Base-by-base conservation (phyloP, 2,888 invertebrate species). In the Panzeria rudis region DNA sequence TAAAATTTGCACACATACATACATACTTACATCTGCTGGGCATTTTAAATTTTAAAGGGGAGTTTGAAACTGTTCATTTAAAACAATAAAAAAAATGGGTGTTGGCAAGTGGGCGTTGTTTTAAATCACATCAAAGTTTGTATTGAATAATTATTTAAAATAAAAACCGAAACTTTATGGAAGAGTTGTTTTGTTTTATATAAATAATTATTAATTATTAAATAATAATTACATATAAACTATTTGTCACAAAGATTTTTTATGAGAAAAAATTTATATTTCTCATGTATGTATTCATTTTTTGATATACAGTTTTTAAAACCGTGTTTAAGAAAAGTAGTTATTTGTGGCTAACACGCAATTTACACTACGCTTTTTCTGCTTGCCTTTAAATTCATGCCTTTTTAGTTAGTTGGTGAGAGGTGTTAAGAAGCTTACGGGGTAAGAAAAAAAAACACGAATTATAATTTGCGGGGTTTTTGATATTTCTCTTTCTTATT, bases 81-180 rank as follows among this genome's bases (percentile, higher is more conserved):
- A 47, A 73, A 61, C 71, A 79, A 80, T 72, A 76, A 66, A 72
- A 66, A 72, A 80, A 77, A 76, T 84, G 84, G 80, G 78, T 83
- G 78, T 68, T 62, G 59, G 29, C 13, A n/a, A 38, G 47, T 38
- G 56, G 83, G 80, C 71, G 84, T 79, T 66, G 5, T 56, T 29
- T 56, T 29, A 47, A 72, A 32, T 84, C 68, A 81, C 76, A 84
- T 72, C 69, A 35, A 15, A 23, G 35, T 62, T 56, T 56, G 11
- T 69, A 59, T 75, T 66, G 13, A 69, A 15, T 80, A 66, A 66
- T 29, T 35, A 72, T n/a, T 64, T 20, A 9, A 35, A 50, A 20
- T 7, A 38, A 64, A 68, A 52, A 38, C 2, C 2, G 3, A 38
- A 59, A 35, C 3, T 50, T 23, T 32, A 41, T 78, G 78, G 29